A percentile compares a stretch with the other conserved stretches of the same genome.
Conservation (phyloP, 2,888 invertebrate genomes). For the Hirudinaria manillensis region DNA sequence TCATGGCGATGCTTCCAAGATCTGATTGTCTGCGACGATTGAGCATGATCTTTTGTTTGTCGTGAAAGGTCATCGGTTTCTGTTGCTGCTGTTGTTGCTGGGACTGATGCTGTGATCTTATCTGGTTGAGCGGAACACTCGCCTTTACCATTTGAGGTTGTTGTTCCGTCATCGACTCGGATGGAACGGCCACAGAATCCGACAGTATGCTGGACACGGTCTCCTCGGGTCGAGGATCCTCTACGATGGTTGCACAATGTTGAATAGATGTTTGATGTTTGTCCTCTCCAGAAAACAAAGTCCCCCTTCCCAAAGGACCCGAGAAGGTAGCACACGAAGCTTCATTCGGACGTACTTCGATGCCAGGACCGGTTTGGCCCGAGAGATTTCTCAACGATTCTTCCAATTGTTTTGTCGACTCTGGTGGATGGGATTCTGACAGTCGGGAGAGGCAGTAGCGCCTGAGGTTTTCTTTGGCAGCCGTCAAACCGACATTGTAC, state of each 20-base stretch:
- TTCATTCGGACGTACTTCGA: no score
- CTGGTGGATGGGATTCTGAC: not conserved
- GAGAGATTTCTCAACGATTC: not conserved
- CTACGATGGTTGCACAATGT: no score
- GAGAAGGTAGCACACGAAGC: no score
- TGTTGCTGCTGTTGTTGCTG: not conserved
- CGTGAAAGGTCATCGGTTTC: not conserved
- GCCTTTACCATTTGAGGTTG: not conserved
- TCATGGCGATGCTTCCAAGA: slow-evolving; percentile 10
- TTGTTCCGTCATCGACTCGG: not conserved
- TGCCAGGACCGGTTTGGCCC: not conserved
- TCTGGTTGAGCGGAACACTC: not conserved
- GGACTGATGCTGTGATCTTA: not conserved
- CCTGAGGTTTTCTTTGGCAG: slow-evolving; percentile 1
- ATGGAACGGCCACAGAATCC: not conserved
- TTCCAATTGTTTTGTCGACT: not conserved
- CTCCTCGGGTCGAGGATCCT: not conserved
- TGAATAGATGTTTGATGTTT: no score
- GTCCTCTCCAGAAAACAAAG: no score
- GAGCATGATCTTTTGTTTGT: not conserved
- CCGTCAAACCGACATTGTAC: not conserved
- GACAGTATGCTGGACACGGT: not conserved
- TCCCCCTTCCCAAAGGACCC: no score
- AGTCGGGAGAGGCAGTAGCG: slow-evolving; percentile 2
- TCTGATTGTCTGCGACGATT: slow-evolving; percentile 10